Base-by-base conservation (phyloP, 2,888 invertebrate species). In the Halictus ligatus region DNA sequence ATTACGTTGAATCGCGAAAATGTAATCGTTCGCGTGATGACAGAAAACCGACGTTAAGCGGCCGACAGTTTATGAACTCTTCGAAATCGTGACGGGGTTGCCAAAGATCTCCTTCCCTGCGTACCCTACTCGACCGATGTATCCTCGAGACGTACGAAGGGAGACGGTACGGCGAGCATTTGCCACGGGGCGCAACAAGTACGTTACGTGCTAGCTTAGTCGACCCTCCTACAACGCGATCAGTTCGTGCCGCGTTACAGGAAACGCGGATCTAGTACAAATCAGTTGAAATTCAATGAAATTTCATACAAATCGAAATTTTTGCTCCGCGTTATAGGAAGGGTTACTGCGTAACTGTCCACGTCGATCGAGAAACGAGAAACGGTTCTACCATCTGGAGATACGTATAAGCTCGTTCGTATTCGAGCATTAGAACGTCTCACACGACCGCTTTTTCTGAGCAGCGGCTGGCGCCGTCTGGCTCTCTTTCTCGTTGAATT, bases 351-450 rank as follows among this genome's bases (percentile, higher is more conserved):
- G 78, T 89, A 89, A 88, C 88, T 84, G 86, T 88, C 88, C 76
- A 82, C 80, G 50, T 80, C 74, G 84, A 76, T 75, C 76, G 80
- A 35, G 29, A 25, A 81, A 50, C 79, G 80, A 77, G 78, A 79
- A 77, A 88, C 80, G 81, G 86, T 81, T 80, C 64, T 81, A 67
- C 77, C 71, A 79, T 83, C 83, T 84, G 75, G 89, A 88, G 87
- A 85, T 85, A 84, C 81, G 83, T 82, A 89, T 81, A 83, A 86
- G 86, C 80, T 78, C 80, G 79, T 82, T 78, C 88, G 89, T 84
- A 87, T 85, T 86, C 90, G 85, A 86, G 84, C 83, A 87, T 89
- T 89, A 90, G 90, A 88, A 87, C 85, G 86, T 83, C 88, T 84
- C 78, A 81, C 84, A 76, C 88, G 90, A 86, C 87, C 88, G 81